Conservation (phyloP, 2,888 invertebrate species). For the Osedax frankpressi region DNA sequence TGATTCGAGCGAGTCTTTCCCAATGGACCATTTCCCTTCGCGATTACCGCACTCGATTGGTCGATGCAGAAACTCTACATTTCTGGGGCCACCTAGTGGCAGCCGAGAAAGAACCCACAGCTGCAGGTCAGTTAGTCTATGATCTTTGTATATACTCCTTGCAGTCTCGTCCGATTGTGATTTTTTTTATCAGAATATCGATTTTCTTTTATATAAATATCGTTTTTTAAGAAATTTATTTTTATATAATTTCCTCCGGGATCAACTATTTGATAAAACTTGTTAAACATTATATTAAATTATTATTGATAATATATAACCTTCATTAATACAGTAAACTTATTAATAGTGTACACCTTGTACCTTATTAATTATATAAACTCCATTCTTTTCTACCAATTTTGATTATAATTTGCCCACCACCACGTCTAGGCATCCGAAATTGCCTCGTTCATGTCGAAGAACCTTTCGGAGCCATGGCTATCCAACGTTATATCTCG, state of each 20-base stretch:
- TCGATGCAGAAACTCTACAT: conserved; percentile 67
- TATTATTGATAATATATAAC: neutral
- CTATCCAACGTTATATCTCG: conserved; percentile 76
- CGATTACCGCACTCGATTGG: conserved; percentile 86
- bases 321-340: too few species aligned
- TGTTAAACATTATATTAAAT: neutral
- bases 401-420: too few species aligned
- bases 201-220: conserved; percentile 18
- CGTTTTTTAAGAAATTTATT: too few species aligned
- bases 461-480: conserved; percentile 66
- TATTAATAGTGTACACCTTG: too few species aligned
- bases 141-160: too few species aligned
- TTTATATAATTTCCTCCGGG: too few species aligned
- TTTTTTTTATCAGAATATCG: neutral
- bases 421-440: conserved; percentile 46
- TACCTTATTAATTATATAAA: too few species aligned
- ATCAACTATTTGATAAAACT: too few species aligned
- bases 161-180: too few species aligned
- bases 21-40: conserved; percentile 77
- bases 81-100: conserved; percentile 80
- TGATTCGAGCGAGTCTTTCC: conserved; percentile 65
- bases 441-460: conserved; percentile 68
- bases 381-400: too few species aligned
- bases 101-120: conserved; percentile 58
- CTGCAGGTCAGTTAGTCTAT: neutral